Evolutionary conservation across 2,797 vertebrate genomes (phyloP).

Genomic region (Falco cherrug): DNA sequence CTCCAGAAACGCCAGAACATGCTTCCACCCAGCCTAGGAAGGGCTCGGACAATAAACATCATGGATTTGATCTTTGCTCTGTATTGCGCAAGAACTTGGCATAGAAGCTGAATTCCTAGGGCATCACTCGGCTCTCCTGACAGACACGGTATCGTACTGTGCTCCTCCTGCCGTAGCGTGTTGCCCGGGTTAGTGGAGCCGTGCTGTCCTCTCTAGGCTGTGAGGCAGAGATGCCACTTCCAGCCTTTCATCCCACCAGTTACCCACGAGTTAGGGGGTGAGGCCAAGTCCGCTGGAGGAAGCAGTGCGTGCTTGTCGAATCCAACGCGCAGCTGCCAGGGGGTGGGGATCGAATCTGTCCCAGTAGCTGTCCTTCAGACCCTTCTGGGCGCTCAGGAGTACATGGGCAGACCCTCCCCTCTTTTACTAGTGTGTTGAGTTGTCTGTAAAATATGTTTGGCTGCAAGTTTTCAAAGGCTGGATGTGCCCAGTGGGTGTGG

Average conservation of each 20-base stretch:
- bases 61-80: background rate
- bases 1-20: background rate
- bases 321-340: background rate
- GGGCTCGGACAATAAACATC: background rate
- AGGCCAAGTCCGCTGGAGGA: background rate
- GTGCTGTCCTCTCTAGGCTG: background rate
- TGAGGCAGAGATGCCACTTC: background rate
- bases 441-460: background rate
- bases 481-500: background rate
- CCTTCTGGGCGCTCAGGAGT: background rate
- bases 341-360: background rate
- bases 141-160: background rate
- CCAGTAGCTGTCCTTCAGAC: background rate
- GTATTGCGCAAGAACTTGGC: background rate
- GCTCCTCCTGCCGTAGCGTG: background rate
- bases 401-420: accelerated
- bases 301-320: accelerated
- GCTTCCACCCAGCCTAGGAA: background rate
- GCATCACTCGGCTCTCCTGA: background rate
- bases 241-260: background rate
- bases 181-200: background rate
- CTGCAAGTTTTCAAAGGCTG: background rate
- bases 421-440: background rate
- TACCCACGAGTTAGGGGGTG: accelerated
- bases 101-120: background rate